phyloP scores from a whole-genome alignment of 1,140 invertebrate species.

The Steinernema feltiae region DNA sequence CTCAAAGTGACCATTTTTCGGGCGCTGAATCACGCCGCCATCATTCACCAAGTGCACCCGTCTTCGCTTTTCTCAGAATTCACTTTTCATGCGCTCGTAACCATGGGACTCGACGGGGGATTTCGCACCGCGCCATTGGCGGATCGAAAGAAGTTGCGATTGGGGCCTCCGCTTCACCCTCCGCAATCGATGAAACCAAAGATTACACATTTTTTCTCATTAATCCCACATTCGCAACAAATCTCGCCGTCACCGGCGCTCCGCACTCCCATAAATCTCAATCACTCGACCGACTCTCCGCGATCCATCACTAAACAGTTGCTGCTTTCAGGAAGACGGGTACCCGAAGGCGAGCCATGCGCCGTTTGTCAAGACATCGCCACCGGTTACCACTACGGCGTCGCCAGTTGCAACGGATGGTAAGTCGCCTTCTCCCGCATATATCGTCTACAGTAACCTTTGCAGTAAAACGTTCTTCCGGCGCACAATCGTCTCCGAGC shows the following conservation, averaged over 20 bases:
- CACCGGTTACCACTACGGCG: slow-evolving; percentile 65
- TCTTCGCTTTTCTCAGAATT: too few species aligned
- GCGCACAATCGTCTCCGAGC: slow-evolving; percentile 89
- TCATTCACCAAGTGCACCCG: too few species aligned
- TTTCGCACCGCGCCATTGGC: neutral
- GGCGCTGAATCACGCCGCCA: too few species aligned
- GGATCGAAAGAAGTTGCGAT: neutral
- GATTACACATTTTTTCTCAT: slow-evolving; percentile 7
- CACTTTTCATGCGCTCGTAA: too few species aligned
- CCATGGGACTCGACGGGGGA: too few species aligned
- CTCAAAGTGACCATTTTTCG: too few species aligned
- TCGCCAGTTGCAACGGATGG: slow-evolving; percentile 52
- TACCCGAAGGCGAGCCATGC: slow-evolving; percentile 65
- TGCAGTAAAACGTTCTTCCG: slow-evolving; percentile 67
- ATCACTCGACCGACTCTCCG: neutral
- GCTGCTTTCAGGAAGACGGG: neutral
- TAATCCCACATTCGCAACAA: neutral
- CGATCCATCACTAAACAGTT: neutral
- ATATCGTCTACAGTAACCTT: too few species aligned
- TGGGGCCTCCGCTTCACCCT: neutral
- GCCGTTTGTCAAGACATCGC: slow-evolving; percentile 67
- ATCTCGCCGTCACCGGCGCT: neutral
- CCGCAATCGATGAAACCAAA: slow-evolving; percentile 3
- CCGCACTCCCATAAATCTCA: neutral
- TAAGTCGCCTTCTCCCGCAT: too few species aligned